phyloP scores from a whole-genome alignment of 2,113 vertebrate species.

The Eublepharis macularius region DNA sequence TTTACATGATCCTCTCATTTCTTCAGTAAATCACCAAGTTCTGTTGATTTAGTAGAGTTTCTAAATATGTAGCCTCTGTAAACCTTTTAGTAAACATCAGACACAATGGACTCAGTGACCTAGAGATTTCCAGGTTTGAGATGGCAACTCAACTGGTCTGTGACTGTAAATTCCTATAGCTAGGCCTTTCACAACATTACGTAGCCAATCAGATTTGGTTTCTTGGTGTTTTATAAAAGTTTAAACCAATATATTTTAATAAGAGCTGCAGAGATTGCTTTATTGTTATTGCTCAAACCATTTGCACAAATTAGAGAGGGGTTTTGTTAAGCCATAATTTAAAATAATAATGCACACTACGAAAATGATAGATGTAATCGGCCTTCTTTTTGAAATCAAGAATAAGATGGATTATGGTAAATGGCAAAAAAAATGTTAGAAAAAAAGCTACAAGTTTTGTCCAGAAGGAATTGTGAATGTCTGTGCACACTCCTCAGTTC shows the following conservation, averaged over 20 bases:
- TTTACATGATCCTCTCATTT: too few species aligned
- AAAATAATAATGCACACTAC: neutral
- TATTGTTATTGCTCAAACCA: neutral
- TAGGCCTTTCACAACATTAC: neutral
- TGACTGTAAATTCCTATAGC: too few species aligned
- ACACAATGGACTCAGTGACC: too few species aligned
- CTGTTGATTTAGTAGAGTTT: too few species aligned
- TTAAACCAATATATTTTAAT: too few species aligned
- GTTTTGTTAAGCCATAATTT: neutral
- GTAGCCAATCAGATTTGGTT: too few species aligned
- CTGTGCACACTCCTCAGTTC: neutral
- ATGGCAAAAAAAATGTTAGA: neutral
- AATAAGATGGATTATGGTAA: neutral
- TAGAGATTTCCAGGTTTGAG: too few species aligned
- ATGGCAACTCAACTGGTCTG: too few species aligned
- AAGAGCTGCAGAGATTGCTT: neutral
- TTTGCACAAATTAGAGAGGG: neutral
- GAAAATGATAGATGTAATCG: neutral
- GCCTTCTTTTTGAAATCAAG: neutral
- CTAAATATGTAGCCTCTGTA: too few species aligned
- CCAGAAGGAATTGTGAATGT: neutral
- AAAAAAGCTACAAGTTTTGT: neutral
- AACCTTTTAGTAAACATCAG: too few species aligned
- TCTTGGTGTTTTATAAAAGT: too few species aligned
- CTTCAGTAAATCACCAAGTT: too few species aligned